Base-by-base conservation (phyloP, 2,888 invertebrate genomes). In the Athalia rosae region DNA sequence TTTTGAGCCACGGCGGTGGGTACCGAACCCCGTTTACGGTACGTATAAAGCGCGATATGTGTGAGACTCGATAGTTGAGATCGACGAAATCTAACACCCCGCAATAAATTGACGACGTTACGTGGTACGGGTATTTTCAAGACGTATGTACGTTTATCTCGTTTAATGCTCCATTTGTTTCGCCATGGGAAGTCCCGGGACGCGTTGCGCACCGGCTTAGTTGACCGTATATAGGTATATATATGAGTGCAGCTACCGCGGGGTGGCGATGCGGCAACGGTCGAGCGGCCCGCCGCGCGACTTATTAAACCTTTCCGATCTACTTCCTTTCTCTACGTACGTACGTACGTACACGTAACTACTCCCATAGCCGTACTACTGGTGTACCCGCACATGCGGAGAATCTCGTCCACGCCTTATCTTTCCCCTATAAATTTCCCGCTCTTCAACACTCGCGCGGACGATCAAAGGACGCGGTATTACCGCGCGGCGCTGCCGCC, bases 141-240 rank as follows among this genome's bases (percentile, higher is more conserved):
- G 77, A 79, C 80, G 80, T 81, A 80, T 79, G 82, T 81, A 80
- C 79, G 82, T 85, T 84, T 81, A 83, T 80, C 79, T 80, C 82
- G 79, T 82, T 83, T 85, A 83, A 84, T 84, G 84, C 83, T 84
- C 83, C 83, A 84, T 84, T 85, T 83, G 81, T 81, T 82, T 80
- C 84, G 77, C 83, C 82, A 76, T 81, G 81, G 85, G 83, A 56
- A 71, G 43, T 9, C 53, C 53, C 53, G 53, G 11, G n/a, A 28
- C 28, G 53, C n/a, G 53, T 53, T 53, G 53, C 53, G 28, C 28
- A 28, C 28, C 28, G 28, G 28, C 28, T 28, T 28, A 28, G 28
- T 28, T 28, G 28, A 28, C 28, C 28, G 28, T 28, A 28, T 28
- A 28, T 28, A 28, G 28, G 1, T 28, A 28, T n/a, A n/a, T n/a